These are phyloP conservation scores for Siniperca scherzeri DNA, from an alignment of 2,797 vertebrate genomes.

Conservation along the genomic window DNA sequence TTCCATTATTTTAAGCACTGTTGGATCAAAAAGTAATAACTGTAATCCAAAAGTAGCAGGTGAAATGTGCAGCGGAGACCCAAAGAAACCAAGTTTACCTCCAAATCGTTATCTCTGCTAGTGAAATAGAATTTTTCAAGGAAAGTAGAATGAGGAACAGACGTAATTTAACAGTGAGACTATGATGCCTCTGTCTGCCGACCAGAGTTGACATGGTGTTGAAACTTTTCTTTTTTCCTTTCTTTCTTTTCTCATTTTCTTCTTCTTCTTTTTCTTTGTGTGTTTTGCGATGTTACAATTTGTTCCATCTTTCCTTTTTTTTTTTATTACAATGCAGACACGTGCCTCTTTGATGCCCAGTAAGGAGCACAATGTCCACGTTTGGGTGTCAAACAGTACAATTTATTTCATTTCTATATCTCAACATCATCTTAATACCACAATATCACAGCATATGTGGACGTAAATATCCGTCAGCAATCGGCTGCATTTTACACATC, in stretches of 20 bases:
- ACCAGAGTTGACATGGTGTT: neutral
- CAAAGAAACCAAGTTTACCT: neutral
- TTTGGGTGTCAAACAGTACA: constrained; percentile 29
- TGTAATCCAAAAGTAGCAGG: neutral
- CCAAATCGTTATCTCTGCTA: neutral
- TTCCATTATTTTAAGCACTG: neutral
- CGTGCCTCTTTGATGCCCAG: neutral
- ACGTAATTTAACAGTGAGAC: neutral
- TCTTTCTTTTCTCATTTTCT: neutral
- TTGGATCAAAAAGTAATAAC: neutral
- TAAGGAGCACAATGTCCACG: neutral
- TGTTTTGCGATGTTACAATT: neutral
- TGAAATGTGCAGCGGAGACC: neutral
- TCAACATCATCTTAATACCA: constrained; percentile 16
- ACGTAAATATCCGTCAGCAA: constrained; percentile 26
- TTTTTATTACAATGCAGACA: neutral
- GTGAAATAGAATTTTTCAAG: neutral
- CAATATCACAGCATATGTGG: constrained; percentile 40
- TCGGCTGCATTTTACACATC: neutral
- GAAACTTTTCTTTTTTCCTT: neutral
- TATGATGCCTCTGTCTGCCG: neutral
- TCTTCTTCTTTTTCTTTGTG: too few species aligned
- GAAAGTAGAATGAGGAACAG: neutral
- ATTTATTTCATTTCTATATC: constrained; percentile 41
- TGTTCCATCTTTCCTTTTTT: neutral